A percentile compares a stretch with the other conserved stretches of the same genome.
Conservation (phyloP, 2,797 vertebrate genomes). For the Fistularia tabacaria region DNA sequence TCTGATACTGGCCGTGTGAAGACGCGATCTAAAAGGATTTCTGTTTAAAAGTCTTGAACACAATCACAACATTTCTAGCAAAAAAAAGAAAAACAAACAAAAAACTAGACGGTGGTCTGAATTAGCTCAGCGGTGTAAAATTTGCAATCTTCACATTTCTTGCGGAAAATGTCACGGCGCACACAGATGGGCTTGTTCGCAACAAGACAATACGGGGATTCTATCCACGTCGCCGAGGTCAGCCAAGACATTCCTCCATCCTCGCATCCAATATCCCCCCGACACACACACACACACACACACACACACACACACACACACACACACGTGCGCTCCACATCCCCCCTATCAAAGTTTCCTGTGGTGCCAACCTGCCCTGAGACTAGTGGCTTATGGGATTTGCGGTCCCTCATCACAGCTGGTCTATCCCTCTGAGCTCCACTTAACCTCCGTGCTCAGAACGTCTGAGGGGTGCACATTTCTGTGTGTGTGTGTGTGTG, state of each 20-base stretch:
- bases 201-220: slow-evolving; percentile 38
- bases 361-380: slow-evolving; percentile 45
- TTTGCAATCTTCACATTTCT: slow-evolving; percentile 29
- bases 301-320: too few species aligned
- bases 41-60: too few species aligned
- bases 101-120: slow-evolving; percentile 2
- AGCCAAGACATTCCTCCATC: slow-evolving; percentile 35
- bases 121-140: slow-evolving; percentile 31
- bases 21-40: too few species aligned
- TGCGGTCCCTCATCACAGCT: slow-evolving; percentile 58
- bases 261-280: too few species aligned
- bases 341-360: slow-evolving; percentile 44
- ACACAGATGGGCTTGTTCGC: slow-evolving; percentile 20
- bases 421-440: slow-evolving; percentile 52
- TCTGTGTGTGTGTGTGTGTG: not conserved
- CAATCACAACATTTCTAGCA: too few species aligned
- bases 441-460: slow-evolving; percentile 55
- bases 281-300: too few species aligned
- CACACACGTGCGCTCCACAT: slow-evolving; percentile 21
- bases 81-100: not conserved
- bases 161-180: slow-evolving; percentile 33
- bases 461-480: slow-evolving; percentile 12
- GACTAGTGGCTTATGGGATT: slow-evolving; percentile 60
- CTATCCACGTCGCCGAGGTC: slow-evolving; percentile 34
- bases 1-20: too few species aligned